Conservation (phyloP, 2,797 vertebrate species). For the Perodicticus potto region DNA sequence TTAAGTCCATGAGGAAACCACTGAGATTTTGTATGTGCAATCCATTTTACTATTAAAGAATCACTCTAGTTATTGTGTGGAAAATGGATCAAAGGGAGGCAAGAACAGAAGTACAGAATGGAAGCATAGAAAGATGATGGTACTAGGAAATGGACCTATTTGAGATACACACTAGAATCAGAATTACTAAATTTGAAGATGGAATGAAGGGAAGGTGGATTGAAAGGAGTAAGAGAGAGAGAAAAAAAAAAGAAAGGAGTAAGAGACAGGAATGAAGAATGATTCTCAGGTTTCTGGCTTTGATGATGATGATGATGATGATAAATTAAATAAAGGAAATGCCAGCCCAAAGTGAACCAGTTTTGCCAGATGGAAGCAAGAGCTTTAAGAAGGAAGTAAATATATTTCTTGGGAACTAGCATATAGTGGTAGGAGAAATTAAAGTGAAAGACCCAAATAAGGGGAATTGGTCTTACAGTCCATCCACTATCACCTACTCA, state of each 20-base stretch:
- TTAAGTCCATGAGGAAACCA: constrained; percentile 49
- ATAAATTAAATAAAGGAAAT: constrained; percentile 49
- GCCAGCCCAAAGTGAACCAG: neutral
- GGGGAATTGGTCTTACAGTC: neutral
- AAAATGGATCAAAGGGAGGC: constrained; percentile 2
- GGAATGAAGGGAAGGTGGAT: neutral
- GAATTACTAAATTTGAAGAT: constrained; percentile 26
- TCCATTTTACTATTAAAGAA: constrained; percentile 44
- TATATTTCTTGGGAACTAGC: constrained; percentile 21
- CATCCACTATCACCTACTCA: neutral
- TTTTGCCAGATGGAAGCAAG: constrained; percentile 45
- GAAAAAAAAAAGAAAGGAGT: too few relatives aligned
- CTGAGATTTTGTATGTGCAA: constrained; percentile 31
- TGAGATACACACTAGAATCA: constrained; percentile 5
- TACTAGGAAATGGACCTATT: neutral
- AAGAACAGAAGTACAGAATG: neutral
- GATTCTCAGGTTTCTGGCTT: neutral
- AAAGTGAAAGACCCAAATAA: constrained; percentile 41
- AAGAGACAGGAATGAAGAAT: constrained; percentile 26
- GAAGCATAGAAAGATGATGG: neutral
- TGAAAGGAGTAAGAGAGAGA: constrained; percentile 21
- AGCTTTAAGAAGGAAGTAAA: constrained; percentile 51
- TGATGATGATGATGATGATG: neutral
- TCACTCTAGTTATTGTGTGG: constrained; percentile 1
- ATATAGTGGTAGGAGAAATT: constrained; percentile 17